Base-by-base conservation (phyloP, 2,888 invertebrate species). In the Chymomyza amoena region DNA sequence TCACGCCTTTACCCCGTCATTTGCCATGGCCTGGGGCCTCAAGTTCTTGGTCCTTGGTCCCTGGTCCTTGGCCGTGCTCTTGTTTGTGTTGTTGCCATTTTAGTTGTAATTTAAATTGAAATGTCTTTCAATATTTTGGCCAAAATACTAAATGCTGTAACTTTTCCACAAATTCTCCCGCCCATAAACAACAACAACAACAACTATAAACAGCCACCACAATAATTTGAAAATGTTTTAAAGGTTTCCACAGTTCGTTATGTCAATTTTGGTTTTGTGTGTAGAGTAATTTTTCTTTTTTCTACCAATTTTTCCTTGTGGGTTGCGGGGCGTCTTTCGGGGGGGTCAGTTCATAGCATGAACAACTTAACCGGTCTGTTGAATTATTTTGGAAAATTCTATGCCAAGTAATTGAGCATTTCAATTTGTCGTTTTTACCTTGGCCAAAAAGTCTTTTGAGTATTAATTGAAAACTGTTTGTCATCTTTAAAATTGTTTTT, bases 61-160 rank as follows among this genome's bases (percentile, higher is more conserved):
- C 7, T 32, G 1, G 32, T 4, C 28, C 28, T 28, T 39, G 39
- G 39, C 9, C 10, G 39, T 45, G 39, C 20, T 50, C 7, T 63
- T 63, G 32, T 63, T n/a, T 18, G 45, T 50, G 50, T 10, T 45
- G 16, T 59, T 57, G 63, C 67, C 56, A 36, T 66, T 72, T 68
- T 72, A 75, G 75, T 72, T 81, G 77, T 80, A 77, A 87, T 80
- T 86, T 81, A 79, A 86, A 86, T 87, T 84, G 80, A 85, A 85
- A 84, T 82, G 79, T 84, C 79, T 81, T 73, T 74, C 72, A 77
- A 77, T 78, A 76, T 69, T 61, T 69, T 66, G 39, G 39, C 39
- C 39, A 45, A 45, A 45, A 45, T 45, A 32, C 32, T 32, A 13
- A 13, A 45, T 45, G 39, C 39, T 45, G n/a, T 16, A 39, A 39